Evolutionary conservation across 2,888 invertebrate species (phyloP), one percentile per base, ranked within the genome.

Genomic region (Eupithecia centaureata): DNA sequence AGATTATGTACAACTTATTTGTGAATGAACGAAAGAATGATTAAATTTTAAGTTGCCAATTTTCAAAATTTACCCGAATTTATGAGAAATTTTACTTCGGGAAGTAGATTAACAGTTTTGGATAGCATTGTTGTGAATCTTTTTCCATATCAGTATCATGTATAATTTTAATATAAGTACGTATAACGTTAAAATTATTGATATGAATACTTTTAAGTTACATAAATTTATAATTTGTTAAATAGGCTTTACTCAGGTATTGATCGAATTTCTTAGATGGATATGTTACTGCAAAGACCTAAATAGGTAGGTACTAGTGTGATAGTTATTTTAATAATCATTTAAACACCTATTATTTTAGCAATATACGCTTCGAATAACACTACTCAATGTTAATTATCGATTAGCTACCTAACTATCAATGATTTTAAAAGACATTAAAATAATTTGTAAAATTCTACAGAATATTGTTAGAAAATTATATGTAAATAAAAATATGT

Each of bases 391-490:
- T 80, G 82, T 83, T 78, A 77, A 72, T 80, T 82, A 86, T 84
- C 80, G 75, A 83, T 84, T 86, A 85, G 81, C 83, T 88, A 88
- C 79, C 82, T 87, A 86, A 76, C 80, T 85, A 86, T 82, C 76
- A 81, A 84, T 85, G 86, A 84, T 78, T 77, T 73, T 77, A 86
- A 83, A 85, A 87, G 86, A 87, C 85, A 86, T 82, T 88, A 87
- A 90, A 89, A 88, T 87, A 88, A 90, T 82, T 88, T 90, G 89
- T 91, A 91, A 89, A 89, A 82, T 77, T 82, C 90, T 91, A 91
- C 89, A 82, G 87, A 91, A 92, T 91, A 92, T 90, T 83, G 88
- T 85, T 93, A 90, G 86, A 92, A 90, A 90, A 91, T 91, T 87
- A 92, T 89, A 88, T 82, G 79, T 81, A 89, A 88, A 88, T 82